Evolutionary conservation across 1,140 invertebrate species (phyloP).

Genomic region (Oedothorax gibbosus): DNA sequence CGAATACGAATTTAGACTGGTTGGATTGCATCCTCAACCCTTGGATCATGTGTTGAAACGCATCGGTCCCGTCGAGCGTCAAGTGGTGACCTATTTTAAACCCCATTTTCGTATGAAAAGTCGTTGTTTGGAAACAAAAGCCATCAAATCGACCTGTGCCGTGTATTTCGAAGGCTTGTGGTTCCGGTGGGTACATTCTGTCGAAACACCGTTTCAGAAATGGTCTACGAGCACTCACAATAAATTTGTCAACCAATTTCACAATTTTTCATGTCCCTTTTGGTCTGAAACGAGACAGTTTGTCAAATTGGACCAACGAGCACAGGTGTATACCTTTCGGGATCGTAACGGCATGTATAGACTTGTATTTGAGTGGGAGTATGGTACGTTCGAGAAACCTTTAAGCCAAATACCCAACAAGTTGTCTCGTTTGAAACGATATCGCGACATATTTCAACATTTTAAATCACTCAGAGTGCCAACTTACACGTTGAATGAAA

Average conservation of each 20-base stretch:
- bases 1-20: slow-evolving; percentile 36
- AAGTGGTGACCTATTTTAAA: neutral
- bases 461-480: neutral
- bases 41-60: neutral
- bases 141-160: neutral
- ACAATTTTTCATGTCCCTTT: slow-evolving; percentile 12
- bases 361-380: slow-evolving; percentile 35
- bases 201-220: neutral
- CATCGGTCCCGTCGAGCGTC: neutral
- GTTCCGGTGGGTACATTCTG: slow-evolving; percentile 25
- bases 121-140: neutral
- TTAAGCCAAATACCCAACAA: neutral
- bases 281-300: neutral
- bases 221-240: neutral
- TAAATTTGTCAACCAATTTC: neutral
- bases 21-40: neutral
- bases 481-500: neutral
- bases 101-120: slow-evolving; percentile 9
- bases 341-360: neutral
- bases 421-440: neutral
- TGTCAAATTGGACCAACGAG: neutral
- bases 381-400: neutral
- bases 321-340: neutral
- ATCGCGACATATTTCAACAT: neutral
- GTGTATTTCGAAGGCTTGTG: slow-evolving; percentile 20